Conservation (phyloP, 2,888 invertebrate genomes). For the Hecatera dysodea region DNA sequence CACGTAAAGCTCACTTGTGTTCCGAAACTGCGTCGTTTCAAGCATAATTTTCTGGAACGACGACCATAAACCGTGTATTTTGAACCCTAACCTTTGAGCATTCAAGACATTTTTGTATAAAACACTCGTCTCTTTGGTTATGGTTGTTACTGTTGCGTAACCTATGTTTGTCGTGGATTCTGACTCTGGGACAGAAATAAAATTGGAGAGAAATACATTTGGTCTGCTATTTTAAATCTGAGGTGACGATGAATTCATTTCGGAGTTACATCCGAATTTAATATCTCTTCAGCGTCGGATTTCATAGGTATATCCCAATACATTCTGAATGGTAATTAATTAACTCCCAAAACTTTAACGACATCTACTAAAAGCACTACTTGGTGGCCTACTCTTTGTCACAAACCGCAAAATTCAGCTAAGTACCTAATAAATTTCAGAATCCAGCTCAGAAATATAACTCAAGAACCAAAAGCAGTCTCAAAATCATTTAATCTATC, state of each 20-base stretch:
- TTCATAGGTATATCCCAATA: background rate
- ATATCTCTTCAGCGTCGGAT: background rate
- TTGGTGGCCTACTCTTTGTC: background rate
- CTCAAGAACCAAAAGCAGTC: background rate
- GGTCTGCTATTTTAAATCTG: slow-evolving; percentile 27
- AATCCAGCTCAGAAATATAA: background rate
- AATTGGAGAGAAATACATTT: slow-evolving; percentile 45
- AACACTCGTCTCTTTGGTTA: slow-evolving; percentile 44
- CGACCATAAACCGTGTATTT: slow-evolving; percentile 39
- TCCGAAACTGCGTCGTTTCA: slow-evolving; percentile 53
- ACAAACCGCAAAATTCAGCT: too few species aligned
- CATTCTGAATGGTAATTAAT: background rate
- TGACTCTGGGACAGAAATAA: slow-evolving; percentile 37
- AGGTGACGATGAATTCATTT: slow-evolving; percentile 36
- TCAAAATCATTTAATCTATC: background rate
- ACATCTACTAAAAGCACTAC: background rate
- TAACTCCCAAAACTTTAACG: background rate
- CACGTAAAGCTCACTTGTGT: slow-evolving; percentile 58
- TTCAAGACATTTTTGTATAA: slow-evolving; percentile 55
- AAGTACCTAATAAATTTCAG: background rate
- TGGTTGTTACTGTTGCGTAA: slow-evolving; percentile 46
- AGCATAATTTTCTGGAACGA: slow-evolving; percentile 64
- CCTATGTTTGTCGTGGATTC: slow-evolving; percentile 14
- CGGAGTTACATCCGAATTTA: background rate
- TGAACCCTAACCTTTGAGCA: slow-evolving; percentile 58